Base-by-base conservation (phyloP, 2,797 vertebrate species). In the Pelodytes ibericus region DNA sequence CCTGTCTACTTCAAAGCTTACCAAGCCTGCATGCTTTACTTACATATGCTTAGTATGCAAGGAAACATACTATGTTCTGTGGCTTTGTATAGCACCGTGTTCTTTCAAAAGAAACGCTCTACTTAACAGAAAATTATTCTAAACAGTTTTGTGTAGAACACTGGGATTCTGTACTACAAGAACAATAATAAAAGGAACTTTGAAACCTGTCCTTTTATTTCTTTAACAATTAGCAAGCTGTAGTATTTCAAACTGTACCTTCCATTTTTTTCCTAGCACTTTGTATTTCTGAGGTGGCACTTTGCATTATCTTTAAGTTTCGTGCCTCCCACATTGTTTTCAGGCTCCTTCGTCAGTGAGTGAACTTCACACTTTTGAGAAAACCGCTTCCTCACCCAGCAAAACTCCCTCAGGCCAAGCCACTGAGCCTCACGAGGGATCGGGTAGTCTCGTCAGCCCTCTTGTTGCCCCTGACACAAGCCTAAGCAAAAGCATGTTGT, bases 261-360 rank as follows among this genome's bases (percentile, higher is more conserved):
- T 8, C 25, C 47, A 25, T 59, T 5, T 49, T 20, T 72, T 51
- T 56, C 7, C 11, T 65, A 65, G 53, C 58, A 0, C 81, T 84
- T 64, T 85, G 68, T 82, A 89, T 88, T 49, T 83, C 85, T 86
- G 81, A 84, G 84, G 86, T 83, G 84, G 86, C 86, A 72, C 80
- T 72, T 25, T 86, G 82, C 81, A 85, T 84, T 86, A 88, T 92
- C 84, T 91, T 88, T 92, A 87, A 89, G 86, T 81, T 90, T 86
- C 87, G 83, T 80, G 87, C 92, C 90, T 94, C 92, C 89, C 86
- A 92, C 89, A 65, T 91, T 93, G 89, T 95, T 92, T 95, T 83
- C 90, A 97, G 95, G 93, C 92, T 91, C 88, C 92, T 89, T 93
- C 93, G 90, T 90, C 94, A 84, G 86, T 92, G 91, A 88, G 86